phyloP scores from a whole-genome alignment of 2,888 invertebrate genomes.

The Exocentrus adspersus region DNA sequence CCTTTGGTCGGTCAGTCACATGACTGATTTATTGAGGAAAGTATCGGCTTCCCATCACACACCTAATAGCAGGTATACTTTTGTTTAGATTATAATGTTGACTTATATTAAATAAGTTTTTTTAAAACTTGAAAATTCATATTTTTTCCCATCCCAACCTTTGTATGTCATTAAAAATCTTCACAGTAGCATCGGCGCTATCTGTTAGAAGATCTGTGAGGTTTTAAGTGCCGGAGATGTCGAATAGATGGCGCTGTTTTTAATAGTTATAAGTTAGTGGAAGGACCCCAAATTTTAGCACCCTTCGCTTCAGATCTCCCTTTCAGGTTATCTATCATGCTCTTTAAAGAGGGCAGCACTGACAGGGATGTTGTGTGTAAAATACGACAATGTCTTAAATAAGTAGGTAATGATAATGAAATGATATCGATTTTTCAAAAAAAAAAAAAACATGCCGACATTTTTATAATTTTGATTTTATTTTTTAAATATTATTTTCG shows the following conservation, averaged over 20 bases:
- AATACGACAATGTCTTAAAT: no score
- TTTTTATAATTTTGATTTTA: no score
- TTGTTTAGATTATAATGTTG: no score
- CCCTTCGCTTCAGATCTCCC: background rate
- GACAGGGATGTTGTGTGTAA: no score
- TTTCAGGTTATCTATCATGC: background rate
- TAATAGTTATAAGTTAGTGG: background rate
- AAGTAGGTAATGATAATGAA: no score
- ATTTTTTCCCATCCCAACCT: conserved; percentile 39
- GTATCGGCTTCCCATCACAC: conserved; percentile 52
- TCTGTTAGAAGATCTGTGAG: background rate
- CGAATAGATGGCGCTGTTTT: background rate
- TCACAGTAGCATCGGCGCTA: background rate
- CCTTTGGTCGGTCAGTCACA: conserved; percentile 61
- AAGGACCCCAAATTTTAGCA: background rate
- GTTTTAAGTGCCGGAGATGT: background rate
- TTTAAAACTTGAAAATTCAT: no score
- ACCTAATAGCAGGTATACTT: no score
- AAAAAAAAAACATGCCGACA: no score
- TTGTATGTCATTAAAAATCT: conserved; percentile 22
- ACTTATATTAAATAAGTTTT: no score
- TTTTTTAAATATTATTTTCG: no score
- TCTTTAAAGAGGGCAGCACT: background rate
- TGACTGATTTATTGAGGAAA: conserved; percentile 63
- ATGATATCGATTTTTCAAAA: no score